These are phyloP conservation scores for Rhagologus leucostigma DNA, from an alignment of 2,113 vertebrate genomes.

Conservation along the genomic window DNA sequence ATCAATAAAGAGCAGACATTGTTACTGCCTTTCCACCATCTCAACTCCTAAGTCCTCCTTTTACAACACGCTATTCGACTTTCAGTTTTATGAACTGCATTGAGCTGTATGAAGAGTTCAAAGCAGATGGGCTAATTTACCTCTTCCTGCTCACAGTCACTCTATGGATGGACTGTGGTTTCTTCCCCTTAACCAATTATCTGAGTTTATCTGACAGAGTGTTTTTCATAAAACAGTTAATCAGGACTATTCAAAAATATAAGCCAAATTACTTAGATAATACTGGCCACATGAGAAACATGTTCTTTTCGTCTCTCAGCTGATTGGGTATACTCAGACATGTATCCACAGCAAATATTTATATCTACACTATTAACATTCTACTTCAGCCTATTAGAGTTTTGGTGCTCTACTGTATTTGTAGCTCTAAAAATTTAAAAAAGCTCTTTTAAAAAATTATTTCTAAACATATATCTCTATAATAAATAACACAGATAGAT, in stretches of 20 bases:
- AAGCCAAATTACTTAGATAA: conserved; percentile 26
- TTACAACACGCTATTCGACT: background rate
- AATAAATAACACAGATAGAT: conserved; percentile 55
- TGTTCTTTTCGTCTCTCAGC: background rate
- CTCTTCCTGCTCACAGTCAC: background rate
- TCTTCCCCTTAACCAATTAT: conserved; percentile 9
- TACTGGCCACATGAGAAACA: conserved; percentile 17
- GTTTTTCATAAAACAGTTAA: conserved; percentile 29
- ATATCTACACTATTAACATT: conserved; percentile 35
- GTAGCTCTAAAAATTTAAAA: conserved; percentile 19
- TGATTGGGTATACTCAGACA: background rate
- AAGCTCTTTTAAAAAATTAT: conserved; percentile 3
- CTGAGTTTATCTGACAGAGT: conserved; percentile 1
- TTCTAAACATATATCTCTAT: conserved; percentile 22
- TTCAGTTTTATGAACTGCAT: conserved; percentile 6
- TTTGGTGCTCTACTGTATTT: conserved; percentile 4
- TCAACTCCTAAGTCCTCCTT: conserved; percentile 1
- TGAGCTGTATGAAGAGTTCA: background rate
- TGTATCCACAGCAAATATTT: conserved; percentile 18
- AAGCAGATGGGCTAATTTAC: conserved; percentile 20
- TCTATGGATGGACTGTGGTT: background rate
- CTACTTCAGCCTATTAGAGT: conserved; percentile 25
- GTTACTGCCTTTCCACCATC: background rate
- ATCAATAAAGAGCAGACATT: background rate
- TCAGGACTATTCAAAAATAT: conserved; percentile 14